Base-by-base conservation (phyloP, 1,140 invertebrate species). In the Papilio machaon region DNA sequence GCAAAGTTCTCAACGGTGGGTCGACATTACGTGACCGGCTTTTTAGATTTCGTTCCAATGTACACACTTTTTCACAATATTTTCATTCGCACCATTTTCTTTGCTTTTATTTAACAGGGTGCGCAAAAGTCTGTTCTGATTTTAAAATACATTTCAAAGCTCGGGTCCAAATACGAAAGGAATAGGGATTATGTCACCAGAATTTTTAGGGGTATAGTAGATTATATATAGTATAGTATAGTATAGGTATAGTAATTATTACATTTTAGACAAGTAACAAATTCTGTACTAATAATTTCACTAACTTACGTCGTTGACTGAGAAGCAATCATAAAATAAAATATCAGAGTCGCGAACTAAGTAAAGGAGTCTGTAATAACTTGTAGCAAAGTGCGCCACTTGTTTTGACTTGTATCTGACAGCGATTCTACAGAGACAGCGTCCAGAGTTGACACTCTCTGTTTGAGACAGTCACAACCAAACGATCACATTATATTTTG, bases 11-110 rank as follows among this genome's bases (percentile, higher is more conserved):
- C 43, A n/a, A 49, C 73, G n/a, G 19, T 23, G 73, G 73, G 73
- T 75, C 73, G 73, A 75, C 73, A 49, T 75, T 75, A 75, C 73
- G 73, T 75, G 73, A 75, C 73, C 46, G 46, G 43, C n/a, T 75
- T 75, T 19, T 75, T 30, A 52, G 19, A 75, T 75, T 52, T 75
- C 30, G 17, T 75, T 19, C 73, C 73, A 46, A 17, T 74, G 35
- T 74, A 19, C 73, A 47, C 13, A 10, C 43, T 46, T 74, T 74
- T 74, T 74, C 73, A 74, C 73, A 46, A 46, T 15, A 46, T 74
- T 74, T 74, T 74, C 17, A 46, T 43, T 46, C 38, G 10, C 73
- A 23, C 15, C 13, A n/a, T 46, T 73, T 43, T 73, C 17, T 47
- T n/a, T 73, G 35, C 73, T 19, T 73, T 73, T 47, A 46, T 73